These are phyloP conservation scores for Sphyrna mokarran DNA, from an alignment of 2,113 vertebrate genomes.

Conservation along the genomic window DNA sequence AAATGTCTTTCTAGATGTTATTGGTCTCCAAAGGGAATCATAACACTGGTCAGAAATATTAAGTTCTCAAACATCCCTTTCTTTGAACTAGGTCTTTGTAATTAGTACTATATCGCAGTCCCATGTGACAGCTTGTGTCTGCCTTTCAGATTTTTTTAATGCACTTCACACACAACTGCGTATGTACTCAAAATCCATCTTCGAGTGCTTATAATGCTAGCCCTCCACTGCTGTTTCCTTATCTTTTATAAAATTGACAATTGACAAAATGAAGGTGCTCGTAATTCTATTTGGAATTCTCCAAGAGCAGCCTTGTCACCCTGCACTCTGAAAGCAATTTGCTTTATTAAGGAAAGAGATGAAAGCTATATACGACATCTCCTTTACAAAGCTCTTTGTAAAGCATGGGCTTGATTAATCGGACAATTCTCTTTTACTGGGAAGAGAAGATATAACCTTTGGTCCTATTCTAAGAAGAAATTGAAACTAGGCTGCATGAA, in stretches of 20 bases:
- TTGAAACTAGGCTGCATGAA: not conserved
- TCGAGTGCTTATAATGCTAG: not conserved
- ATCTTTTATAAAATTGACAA: not conserved
- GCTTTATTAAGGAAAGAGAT: not conserved
- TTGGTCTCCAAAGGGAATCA: no score
- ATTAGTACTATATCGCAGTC: not conserved
- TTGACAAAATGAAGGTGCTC: not conserved
- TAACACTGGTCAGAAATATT: not conserved
- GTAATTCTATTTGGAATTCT: not conserved
- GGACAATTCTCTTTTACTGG: not conserved
- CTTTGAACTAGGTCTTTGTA: not conserved
- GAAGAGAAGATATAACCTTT: not conserved
- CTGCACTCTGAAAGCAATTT: not conserved
- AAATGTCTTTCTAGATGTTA: no score
- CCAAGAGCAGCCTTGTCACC: not conserved
- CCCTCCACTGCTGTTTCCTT: not conserved
- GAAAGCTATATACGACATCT: not conserved
- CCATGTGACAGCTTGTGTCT: not conserved
- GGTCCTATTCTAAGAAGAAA: not conserved
- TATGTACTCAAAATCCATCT: not conserved
- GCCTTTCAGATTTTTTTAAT: not conserved
- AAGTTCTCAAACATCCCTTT: not conserved
- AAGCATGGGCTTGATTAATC: not conserved
- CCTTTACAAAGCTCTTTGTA: not conserved
- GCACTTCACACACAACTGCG: not conserved